Evolutionary conservation across 2,113 vertebrate species (phyloP).

Genomic region (Probosciger aterrimus): DNA sequence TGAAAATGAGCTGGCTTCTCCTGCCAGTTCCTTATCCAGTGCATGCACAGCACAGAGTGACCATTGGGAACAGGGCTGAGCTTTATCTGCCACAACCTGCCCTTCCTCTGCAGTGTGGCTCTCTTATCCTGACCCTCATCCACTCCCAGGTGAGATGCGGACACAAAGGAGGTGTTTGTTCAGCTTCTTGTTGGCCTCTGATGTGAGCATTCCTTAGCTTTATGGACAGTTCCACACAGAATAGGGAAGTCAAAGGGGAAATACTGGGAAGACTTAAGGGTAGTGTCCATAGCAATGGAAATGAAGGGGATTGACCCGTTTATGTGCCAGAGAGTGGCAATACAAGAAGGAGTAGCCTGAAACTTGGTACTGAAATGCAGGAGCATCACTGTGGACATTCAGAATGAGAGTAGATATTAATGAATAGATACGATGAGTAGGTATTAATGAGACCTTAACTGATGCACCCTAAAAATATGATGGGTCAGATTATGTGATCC

Average conservation of each 20-base stretch:
- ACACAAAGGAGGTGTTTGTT: no score
- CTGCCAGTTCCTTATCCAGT: no score
- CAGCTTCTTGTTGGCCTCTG: not conserved
- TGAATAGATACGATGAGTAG: not conserved
- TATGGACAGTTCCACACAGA: not conserved
- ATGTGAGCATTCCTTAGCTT: not conserved
- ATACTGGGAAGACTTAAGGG: not conserved
- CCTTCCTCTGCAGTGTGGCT: not conserved
- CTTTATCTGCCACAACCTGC: not conserved
- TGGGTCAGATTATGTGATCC: not conserved
- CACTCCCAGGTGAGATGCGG: not conserved
- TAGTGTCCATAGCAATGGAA: not conserved
- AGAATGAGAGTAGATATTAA: no score
- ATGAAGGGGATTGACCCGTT: not conserved
- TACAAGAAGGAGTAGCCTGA: not conserved
- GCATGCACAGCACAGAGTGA: rapidly evolving
- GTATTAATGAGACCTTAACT: not conserved
- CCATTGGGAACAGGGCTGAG: not conserved
- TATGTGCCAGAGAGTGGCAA: not conserved
- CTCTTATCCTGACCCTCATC: no score
- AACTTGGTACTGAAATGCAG: not conserved
- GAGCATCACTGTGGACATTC: not conserved
- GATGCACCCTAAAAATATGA: not conserved
- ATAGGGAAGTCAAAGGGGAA: not conserved
- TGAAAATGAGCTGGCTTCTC: not conserved